Evolutionary conservation across 2,797 vertebrate genomes (phyloP).

Genomic region (Gadopsis marmoratus): DNA sequence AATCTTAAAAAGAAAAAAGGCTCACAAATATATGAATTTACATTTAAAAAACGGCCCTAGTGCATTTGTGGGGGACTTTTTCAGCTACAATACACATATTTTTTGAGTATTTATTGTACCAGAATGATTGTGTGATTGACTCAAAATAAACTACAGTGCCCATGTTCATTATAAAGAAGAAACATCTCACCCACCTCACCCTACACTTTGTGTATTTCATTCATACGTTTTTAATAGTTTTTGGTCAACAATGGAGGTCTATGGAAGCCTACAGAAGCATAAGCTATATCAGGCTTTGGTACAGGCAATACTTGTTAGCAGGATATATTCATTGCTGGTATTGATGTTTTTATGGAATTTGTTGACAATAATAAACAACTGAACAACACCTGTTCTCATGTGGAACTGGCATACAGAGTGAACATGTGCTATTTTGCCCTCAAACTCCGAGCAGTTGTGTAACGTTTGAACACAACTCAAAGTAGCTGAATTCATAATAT

Average conservation of each 20-base stretch:
- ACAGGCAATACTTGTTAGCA: not conserved
- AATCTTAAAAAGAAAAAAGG: not conserved
- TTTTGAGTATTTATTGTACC: too few species aligned
- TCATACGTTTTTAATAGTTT: constrained; percentile 19
- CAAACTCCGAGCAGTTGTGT: not conserved
- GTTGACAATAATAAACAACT: not conserved
- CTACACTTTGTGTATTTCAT: not conserved
- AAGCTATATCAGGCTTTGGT: not conserved
- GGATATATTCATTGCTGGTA: not conserved
- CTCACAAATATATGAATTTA: too few species aligned
- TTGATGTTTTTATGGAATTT: constrained; percentile 7
- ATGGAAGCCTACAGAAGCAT: not conserved
- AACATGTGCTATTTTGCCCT: not conserved
- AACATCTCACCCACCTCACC: constrained; percentile 5
- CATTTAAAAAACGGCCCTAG: too few species aligned
- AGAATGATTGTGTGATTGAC: constrained; percentile 10
- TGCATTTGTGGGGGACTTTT: too few species aligned
- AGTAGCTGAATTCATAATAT: not conserved
- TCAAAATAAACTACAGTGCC: too few species aligned
- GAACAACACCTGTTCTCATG: constrained; percentile 5
- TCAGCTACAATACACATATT: too few species aligned
- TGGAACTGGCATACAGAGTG: not conserved
- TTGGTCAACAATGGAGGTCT: not conserved
- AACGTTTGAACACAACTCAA: not conserved
- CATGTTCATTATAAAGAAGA: constrained; percentile 7